phyloP scores from a whole-genome alignment of 2,797 vertebrate genomes.

The Sylvia borin region DNA sequence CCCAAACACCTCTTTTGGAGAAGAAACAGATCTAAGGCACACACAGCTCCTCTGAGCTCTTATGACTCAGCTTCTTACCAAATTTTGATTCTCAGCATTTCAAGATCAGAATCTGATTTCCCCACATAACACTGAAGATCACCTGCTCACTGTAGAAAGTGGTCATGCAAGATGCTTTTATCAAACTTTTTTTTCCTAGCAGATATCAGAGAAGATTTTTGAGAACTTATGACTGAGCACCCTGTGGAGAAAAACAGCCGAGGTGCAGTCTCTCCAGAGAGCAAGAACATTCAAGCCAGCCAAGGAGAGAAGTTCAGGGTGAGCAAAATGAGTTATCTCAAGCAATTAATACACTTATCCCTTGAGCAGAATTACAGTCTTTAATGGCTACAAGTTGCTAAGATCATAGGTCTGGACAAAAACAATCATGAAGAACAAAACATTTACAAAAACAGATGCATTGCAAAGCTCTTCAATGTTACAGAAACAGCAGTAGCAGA shows the following conservation, averaged over 20 bases:
- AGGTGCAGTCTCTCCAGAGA: background rate
- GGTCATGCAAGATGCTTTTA: background rate
- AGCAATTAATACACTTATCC: background rate
- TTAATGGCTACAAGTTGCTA: background rate
- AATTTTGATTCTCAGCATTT: background rate
- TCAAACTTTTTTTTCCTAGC: background rate
- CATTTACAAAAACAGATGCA: background rate
- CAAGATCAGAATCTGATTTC: background rate
- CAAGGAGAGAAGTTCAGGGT: background rate
- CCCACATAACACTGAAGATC: background rate
- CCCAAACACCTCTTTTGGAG: background rate
- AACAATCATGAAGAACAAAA: background rate
- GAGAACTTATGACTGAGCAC: background rate
- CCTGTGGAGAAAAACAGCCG: background rate
- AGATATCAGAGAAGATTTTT: background rate
- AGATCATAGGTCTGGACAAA: background rate
- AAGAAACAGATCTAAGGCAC: background rate
- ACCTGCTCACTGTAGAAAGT: background rate
- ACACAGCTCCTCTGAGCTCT: background rate
- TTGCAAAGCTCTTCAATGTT: background rate
- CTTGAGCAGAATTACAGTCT: background rate
- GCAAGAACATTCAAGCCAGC: background rate
- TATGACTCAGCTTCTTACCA: background rate
- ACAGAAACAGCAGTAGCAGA: background rate
- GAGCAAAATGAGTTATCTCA: background rate